Percentiles rank a stretch among this genome's conserved stretches.
phyloP scores from a whole-genome alignment of 2,888 invertebrate species.

The Andrena flavipes region DNA sequence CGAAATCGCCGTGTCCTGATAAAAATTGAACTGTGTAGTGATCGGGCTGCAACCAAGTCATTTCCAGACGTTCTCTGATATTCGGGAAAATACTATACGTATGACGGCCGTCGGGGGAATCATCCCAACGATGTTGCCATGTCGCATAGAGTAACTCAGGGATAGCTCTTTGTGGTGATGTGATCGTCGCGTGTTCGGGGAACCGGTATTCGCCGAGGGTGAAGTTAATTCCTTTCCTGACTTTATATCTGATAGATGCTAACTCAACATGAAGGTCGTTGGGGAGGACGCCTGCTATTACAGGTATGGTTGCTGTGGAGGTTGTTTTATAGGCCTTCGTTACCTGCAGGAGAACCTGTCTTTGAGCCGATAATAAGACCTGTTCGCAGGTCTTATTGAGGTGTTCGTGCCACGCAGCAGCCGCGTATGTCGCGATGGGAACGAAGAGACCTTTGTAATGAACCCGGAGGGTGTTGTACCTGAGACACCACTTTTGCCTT shows the following conservation, averaged over 20 bases:
- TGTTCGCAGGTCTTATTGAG: not conserved
- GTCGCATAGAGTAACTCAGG: not conserved
- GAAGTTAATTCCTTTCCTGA: not conserved
- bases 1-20: too few species aligned
- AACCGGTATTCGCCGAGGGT: not conserved
- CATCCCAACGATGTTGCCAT: too few species aligned
- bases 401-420: not conserved
- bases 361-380: constrained; percentile 28
- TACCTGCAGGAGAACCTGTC: not conserved
- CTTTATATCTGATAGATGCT: not conserved
- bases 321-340: constrained; percentile 1
- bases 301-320: not conserved
- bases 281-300: not conserved
- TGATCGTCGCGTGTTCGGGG: not conserved
- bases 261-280: not conserved
- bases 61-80: not conserved
- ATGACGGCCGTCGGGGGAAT: not conserved
- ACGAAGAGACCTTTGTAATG: constrained; percentile 50
- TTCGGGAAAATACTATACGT: too few species aligned
- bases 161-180: not conserved
- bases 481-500: constrained; percentile 44
- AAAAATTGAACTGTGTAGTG: not conserved
- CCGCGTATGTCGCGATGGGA: constrained; percentile 35
- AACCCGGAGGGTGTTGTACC: not conserved
- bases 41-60: not conserved